phyloP scores from a whole-genome alignment of 2,797 vertebrate genomes.

The Tangara arthus region DNA sequence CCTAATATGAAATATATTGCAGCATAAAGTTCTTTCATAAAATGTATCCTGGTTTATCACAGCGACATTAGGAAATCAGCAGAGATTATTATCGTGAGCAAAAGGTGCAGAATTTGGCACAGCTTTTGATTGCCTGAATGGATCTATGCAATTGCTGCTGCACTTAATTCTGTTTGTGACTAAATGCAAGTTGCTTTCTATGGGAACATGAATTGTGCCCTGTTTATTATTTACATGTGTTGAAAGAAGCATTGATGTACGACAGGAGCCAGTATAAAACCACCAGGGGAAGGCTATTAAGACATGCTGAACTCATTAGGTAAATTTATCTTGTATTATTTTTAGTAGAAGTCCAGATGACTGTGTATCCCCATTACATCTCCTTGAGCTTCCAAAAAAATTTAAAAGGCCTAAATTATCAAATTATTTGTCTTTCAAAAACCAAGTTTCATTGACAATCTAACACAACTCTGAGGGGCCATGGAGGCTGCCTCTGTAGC shows the following conservation, averaged over 20 bases:
- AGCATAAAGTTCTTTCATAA: neutral
- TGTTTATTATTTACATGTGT: conserved; percentile 35
- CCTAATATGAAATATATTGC: neutral
- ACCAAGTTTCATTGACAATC: neutral
- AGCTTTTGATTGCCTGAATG: neutral
- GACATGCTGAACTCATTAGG: neutral
- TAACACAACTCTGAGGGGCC: neutral
- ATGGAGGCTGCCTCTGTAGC: neutral
- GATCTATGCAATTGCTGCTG: neutral
- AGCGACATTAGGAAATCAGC: neutral
- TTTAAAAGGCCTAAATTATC: neutral
- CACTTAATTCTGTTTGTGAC: neutral
- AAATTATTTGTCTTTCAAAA: neutral
- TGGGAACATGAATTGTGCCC: conserved; percentile 16
- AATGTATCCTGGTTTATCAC: neutral
- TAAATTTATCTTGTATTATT: conserved; percentile 36
- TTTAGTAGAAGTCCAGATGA: conserved; percentile 27
- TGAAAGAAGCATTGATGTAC: neutral
- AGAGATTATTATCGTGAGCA: neutral
- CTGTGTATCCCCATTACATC: neutral
- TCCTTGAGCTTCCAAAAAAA: neutral
- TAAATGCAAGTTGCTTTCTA: conserved; percentile 29
- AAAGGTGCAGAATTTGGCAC: neutral
- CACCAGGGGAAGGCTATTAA: neutral
- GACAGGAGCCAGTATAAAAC: neutral